Conservation (phyloP, 2,888 invertebrate genomes). For the Nephrotoma guestfalica region DNA sequence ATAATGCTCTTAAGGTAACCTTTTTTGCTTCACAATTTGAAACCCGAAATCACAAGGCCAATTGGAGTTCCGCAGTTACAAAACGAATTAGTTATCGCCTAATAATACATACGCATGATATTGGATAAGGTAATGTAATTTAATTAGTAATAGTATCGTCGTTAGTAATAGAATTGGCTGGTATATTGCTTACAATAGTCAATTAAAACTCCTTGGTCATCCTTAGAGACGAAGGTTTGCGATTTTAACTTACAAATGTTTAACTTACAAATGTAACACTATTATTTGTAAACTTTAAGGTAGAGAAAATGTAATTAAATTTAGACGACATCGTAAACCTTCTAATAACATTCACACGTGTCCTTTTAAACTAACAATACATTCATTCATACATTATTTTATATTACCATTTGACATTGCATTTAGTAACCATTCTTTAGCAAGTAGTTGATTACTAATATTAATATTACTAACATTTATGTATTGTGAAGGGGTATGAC, state of each 20-base stretch:
- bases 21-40: too few relatives aligned
- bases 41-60: too few relatives aligned
- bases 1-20: too few relatives aligned
- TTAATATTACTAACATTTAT: not conserved
- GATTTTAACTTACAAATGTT: not conserved
- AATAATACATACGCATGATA: not conserved
- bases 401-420: not conserved
- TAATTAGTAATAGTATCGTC: not conserved
- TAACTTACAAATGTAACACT: too few relatives aligned
- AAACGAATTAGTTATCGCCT: not conserved
- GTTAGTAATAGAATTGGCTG: not conserved
- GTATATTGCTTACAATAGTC: not conserved
- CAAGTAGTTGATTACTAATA: not conserved
- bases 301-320: not conserved
- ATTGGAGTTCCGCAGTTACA: not conserved
- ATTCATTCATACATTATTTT: not conserved
- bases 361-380: not conserved
- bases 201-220: not conserved
- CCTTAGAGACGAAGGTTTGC: not conserved
- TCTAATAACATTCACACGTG: not conserved
- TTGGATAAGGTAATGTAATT: not conserved
- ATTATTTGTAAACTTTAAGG: too few relatives aligned
- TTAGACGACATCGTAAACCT: not conserved
- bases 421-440: not conserved
- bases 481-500: constrained; percentile 78